Percentiles rank a stretch among this genome's conserved stretches.
These are phyloP conservation scores for Cordilura impudica DNA, from an alignment of 2,888 invertebrate genomes.

Conservation along the genomic window DNA sequence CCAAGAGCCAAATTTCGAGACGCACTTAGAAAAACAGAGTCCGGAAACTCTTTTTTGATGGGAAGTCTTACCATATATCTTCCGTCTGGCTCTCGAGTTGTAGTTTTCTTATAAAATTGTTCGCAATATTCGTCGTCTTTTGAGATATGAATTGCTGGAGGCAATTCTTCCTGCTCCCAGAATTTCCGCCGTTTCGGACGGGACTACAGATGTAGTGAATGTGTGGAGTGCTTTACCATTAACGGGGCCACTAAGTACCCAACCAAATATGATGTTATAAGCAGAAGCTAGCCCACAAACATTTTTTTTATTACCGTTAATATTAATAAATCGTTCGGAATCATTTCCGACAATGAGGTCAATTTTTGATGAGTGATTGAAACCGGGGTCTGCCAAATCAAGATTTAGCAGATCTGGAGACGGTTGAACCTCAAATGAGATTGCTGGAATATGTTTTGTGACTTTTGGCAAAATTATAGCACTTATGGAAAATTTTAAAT, in stretches of 20 bases:
- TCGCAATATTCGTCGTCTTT: constrained; percentile 6
- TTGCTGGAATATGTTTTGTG: not conserved
- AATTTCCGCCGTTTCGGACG: not conserved
- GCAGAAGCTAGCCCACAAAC: not conserved
- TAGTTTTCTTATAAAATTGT: not conserved
- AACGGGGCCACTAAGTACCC: not conserved
- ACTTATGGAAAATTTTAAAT: not conserved
- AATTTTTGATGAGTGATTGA: not conserved
- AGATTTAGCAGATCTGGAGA: not conserved
- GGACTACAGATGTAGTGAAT: not conserved
- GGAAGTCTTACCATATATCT: constrained; percentile 3
- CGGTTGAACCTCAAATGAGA: not conserved
- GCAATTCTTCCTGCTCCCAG: constrained; percentile 14
- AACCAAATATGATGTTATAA: not conserved
- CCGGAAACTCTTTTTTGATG: not conserved
- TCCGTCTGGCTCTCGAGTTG: not conserved
- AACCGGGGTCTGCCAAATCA: not conserved
- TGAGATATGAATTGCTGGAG: not conserved
- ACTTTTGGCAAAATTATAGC: not conserved
- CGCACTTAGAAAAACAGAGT: no score
- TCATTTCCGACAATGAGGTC: constrained; percentile 8
- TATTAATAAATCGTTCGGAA: not conserved
- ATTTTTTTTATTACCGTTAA: not conserved
- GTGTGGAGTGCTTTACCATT: not conserved
- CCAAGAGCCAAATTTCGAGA: no score